Evolutionary conservation across 2,797 vertebrate species (phyloP), one percentile per base, ranked within the genome.

Genomic region (Setipinna tenuifilis): DNA sequence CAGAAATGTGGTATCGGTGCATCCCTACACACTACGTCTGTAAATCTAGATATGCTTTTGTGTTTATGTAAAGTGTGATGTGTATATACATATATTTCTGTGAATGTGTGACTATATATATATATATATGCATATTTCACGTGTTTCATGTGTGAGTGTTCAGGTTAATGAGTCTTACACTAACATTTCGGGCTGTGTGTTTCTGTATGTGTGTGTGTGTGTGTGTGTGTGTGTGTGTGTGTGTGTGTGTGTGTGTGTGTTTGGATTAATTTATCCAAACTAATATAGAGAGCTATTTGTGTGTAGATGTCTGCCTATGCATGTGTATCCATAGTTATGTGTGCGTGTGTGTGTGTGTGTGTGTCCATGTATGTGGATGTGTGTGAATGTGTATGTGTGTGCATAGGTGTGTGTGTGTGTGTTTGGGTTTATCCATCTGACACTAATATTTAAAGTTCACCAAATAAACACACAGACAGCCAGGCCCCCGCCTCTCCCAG

Each of bases 401-500:
- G 83, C 11, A 61, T 50, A 7, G 31, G 54, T 61, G 82, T 61
- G 54, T 83, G 21, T 83, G 21, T 83, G 41, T 54, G 28, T 82
- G n/a, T 50, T 62, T 85, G 57, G 87, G 86, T 86, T 62, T 46
- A 90, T 90, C 90, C 89, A 90, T 87, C 88, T 84, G 82, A 84
- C 83, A 88, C 88, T 91, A 91, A 91, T 92, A 92, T 93, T 92
- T 93, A 88, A 88, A 89, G 83, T 89, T 86, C 90, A 75, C 87
- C 85, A 91, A 90, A 91, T 88, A 91, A 92, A 92, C 90, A 90
- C 83, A 48, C 87, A 85, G 89, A 88, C 87, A 88, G 84, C 83
- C 31, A 44, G 78, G 84, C 57, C 81, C 61, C 46, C 82, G 1
- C 46, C 58, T 6, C 81, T 82, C 80, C 86, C 88, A 84, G 85